These are phyloP conservation scores for Cheumatopsyche charites DNA, from an alignment of 1,140 invertebrate genomes.

Conservation along the genomic window DNA sequence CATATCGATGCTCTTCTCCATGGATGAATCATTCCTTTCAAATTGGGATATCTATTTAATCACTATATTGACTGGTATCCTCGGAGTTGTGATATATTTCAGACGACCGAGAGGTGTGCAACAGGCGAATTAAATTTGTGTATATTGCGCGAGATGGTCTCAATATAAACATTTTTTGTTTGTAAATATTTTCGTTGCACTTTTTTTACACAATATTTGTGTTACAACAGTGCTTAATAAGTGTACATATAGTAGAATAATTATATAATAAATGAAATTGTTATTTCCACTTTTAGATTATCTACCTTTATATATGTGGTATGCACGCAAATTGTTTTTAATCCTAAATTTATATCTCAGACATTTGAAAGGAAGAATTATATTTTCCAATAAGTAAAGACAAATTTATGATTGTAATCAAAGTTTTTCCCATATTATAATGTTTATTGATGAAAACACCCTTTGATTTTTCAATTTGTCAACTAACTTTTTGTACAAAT, in stretches of 20 bases:
- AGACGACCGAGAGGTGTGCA: conserved; percentile 67
- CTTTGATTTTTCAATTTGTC: too few species aligned
- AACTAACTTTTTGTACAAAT: too few species aligned
- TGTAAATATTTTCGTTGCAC: conserved; percentile 27
- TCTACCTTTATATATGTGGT: too few species aligned
- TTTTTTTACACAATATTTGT: conserved; percentile 17
- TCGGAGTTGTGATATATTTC: conserved; percentile 82
- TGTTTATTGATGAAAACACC: too few species aligned
- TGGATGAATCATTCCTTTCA: conserved; percentile 74
- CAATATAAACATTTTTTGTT: background rate
- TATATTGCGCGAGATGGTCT: background rate
- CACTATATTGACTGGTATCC: conserved; percentile 77
- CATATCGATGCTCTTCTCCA: conserved; percentile 68
- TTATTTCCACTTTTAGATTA: too few species aligned
- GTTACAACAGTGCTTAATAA: conserved; percentile 3
- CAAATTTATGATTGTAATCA: too few species aligned
- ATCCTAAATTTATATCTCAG: too few species aligned
- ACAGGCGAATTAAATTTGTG: background rate
- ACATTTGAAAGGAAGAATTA: too few species aligned
- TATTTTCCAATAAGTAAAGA: too few species aligned
- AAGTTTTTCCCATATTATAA: too few species aligned
- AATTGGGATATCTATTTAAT: conserved; percentile 97
- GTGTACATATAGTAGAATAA: conserved; percentile 6
- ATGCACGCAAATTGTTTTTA: too few species aligned
- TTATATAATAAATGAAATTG: conserved; percentile 1